Evolutionary conservation across 1,140 invertebrate species (phyloP), one percentile per base, ranked within the genome.

Genomic region (Papilio aristodemus): DNA sequence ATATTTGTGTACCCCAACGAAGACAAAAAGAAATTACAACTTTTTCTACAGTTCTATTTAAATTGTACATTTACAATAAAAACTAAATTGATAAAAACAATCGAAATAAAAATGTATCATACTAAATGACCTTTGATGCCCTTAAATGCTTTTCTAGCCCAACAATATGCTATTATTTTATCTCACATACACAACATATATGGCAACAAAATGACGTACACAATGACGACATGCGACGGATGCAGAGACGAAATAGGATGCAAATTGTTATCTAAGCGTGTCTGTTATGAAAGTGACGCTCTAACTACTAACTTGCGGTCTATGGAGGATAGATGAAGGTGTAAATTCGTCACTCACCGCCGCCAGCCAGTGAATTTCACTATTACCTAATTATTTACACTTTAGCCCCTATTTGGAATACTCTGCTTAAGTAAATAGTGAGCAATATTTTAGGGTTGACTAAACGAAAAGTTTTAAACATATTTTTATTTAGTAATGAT

Each of bases 351-450:
- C 76, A 71, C 73, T 74, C 46, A 58, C 57, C 43, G 62, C 27
- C 32, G 50, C 38, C 39, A n/a, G 66, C 60, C 46, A 62, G 67
- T 75, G 58, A 81, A 72, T 86, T 87, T 87, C 83, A 78, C 85
- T 85, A 60, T 88, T 90, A 85, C 86, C 76, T 81, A 82, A 90
- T 75, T 87, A 79, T 88, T 87, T 85, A 73, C 71, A 46, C 60
- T 74, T 68, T 57, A 62, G 64, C 77, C 78, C 74, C 75, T 77
- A 77, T 77, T 72, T 75, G 73, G 77, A 74, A 73, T 75, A 70
- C 71, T 71, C 66, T 63, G 46, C 60, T 63, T 78, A 68, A 54
- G 37, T 71, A 76, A 75, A 79, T 67, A 77, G 64, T 68, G 54
- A 67, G 36, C 43, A 37, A 70, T 39, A 68, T 36, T 41, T 62